These are phyloP conservation scores for Macropus fuliginosus DNA, from an alignment of 2,797 vertebrate species.

Conservation along the genomic window DNA sequence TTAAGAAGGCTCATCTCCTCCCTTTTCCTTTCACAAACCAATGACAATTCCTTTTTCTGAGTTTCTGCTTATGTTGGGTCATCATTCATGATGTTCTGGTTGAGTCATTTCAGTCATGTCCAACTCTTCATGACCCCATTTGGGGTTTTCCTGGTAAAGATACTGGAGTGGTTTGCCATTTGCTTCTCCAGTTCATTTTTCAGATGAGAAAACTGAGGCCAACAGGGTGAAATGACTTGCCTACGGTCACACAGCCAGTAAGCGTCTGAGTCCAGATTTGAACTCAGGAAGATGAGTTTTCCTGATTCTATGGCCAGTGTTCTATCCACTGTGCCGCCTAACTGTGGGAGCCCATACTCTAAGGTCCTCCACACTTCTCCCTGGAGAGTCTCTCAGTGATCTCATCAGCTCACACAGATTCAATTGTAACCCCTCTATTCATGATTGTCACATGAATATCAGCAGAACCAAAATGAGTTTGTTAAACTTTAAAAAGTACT, in stretches of 20 bases:
- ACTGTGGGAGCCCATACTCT: not conserved
- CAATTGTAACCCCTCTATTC: not conserved
- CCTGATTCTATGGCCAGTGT: not conserved
- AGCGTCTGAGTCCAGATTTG: conserved; percentile 8
- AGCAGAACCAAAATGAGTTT: not conserved
- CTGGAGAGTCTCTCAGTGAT: not conserved
- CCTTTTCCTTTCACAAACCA: not conserved
- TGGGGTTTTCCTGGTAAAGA: not conserved
- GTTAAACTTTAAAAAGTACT: not conserved
- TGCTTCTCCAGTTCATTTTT: not conserved
- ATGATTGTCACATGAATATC: not conserved
- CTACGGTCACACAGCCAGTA: not conserved
- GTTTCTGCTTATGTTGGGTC: not conserved
- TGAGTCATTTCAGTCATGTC: not conserved
- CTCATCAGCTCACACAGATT: not conserved
- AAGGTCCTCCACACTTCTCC: not conserved
- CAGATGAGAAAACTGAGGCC: conserved; percentile 8
- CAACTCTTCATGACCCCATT: not conserved
- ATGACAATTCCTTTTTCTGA: not conserved
- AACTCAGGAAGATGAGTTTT: not conserved
- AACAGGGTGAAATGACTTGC: not conserved
- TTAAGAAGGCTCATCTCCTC: not conserved
- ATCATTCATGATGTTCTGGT: not conserved
- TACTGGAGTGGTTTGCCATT: not conserved
- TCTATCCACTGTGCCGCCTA: not conserved